Evolutionary conservation across 2,113 vertebrate genomes (phyloP), one percentile per base, ranked within the genome.

Genomic region (Meleagris gallopavo): DNA sequence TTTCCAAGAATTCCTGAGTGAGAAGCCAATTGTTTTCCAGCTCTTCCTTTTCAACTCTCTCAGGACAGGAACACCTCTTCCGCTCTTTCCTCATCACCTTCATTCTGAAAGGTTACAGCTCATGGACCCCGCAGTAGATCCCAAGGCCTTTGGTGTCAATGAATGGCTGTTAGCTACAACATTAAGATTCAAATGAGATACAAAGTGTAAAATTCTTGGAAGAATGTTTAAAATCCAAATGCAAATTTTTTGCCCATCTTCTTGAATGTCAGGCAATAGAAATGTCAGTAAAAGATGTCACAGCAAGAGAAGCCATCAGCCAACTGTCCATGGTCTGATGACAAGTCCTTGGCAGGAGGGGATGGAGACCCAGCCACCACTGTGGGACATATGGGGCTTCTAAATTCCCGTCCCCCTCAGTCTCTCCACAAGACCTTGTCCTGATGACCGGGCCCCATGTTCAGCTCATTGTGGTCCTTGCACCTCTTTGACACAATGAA

Each of bases 361-460:
- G 52, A 72, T 1, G 2, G 29, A 0, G 2, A 90, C 11, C 58
- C 4, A 4, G 19, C 19, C 84, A 55, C 30, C 0, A 0, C 2
- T 2, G 20, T 4, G 10, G 11, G 46, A 38, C 34, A 21, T 19
- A 18, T 4, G 10, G 21, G 29, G 29, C 22, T 24, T 78, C 22
- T 50, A 30, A 41, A 54, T 29, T 45, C 34, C 19, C 58, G 30
- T 58, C 45, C 58, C 40, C 67, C 13, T 55, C 10, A 46, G 30
- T 16, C 34, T 43, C 13, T 67, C 22, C 1, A 1, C 43, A 30
- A 50, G 32, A 34, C 6, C 89, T 29, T 21, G 6, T 30, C 34
- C 22, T 11, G 11, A 0, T 0, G 40, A 57, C 17, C 2, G 1
- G 58, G 48, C 34, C 24, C 6, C 2, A 0, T 0, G 2, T 15